Evolutionary conservation across 2,888 invertebrate genomes (phyloP), one percentile per base, ranked within the genome.

Genomic region (Drosophila seclusa): DNA sequence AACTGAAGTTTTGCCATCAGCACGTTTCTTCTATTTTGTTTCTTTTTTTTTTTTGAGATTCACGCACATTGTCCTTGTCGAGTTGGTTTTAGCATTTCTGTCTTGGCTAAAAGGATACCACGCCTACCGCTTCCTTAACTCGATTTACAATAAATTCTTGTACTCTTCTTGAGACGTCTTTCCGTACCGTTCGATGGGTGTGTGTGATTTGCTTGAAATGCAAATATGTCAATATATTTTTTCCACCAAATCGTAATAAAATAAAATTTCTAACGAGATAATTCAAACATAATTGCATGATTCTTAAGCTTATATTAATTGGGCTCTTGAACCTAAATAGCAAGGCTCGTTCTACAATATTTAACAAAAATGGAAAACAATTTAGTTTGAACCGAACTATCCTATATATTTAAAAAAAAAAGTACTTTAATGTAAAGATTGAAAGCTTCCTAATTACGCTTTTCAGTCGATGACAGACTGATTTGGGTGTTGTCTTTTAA

Each of bases 91-190:
- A 50, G 77, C 75, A 76, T 87, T 78, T 76, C 67, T 71, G 67
- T 73, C 63, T 75, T 80, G 69, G 68, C 68, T 57, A 64, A 32
- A 32, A 50, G 31, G 55, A 55, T 42, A 67, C 75, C 76, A 73
- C 67, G 82, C 74, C 83, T 59, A 60, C 48, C 21, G 36, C 31
- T 29, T 29, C 64, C 29, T 48, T 83, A 80, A 80, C 80, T 83
- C 70, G 57, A 80, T 83, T 80, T 73, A 50, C 49, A 66, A 78
- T 73, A 72, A 78, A 83, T 73, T 78, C 68, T 32, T 29, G 29
- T 64, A 62, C 74, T 71, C 63, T 74, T 61, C 59, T 61, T 36
- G 40, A n/a, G 11, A 18, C 42, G 6, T 21, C 21, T 10, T 38
- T 27, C 34, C 16, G 31, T 38, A 50, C 36, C n/a, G 13, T n/a